Evolutionary conservation across 2,888 invertebrate species (phyloP).

Genomic region (Drosophila merina): DNA sequence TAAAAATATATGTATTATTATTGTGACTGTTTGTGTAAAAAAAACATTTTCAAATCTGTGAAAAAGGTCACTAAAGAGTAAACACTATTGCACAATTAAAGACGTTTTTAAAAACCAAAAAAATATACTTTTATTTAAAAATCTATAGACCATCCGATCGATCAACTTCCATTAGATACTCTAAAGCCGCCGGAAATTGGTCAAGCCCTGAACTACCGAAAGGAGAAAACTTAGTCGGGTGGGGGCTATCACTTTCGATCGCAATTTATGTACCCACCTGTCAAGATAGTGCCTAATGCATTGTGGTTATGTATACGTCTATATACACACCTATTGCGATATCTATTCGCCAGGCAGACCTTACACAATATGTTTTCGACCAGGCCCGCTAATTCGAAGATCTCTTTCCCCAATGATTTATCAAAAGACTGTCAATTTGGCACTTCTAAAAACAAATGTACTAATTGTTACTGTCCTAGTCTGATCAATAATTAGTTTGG

Average conservation of each 20-base stretch:
- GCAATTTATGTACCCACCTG: slow-evolving; percentile 28
- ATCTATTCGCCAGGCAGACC: slow-evolving; percentile 49
- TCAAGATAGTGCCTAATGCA: slow-evolving; percentile 29
- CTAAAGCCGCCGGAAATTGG: slow-evolving; percentile 50
- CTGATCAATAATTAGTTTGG: slow-evolving; percentile 52
- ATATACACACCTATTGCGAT: neutral
- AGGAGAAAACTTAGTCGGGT: slow-evolving; percentile 13
- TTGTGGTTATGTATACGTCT: neutral
- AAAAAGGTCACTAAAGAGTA: too few relatives aligned
- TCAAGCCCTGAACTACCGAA: slow-evolving; percentile 19
- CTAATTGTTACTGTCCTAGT: slow-evolving; percentile 50
- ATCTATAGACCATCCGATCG: slow-evolving; percentile 41
- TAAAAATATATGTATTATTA: too few relatives aligned
- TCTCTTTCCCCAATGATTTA: slow-evolving; percentile 17
- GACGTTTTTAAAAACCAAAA: neutral
- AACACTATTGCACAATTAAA: too few relatives aligned
- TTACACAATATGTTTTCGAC: slow-evolving; percentile 68
- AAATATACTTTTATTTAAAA: neutral
- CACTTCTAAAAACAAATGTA: too few relatives aligned
- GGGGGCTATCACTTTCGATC: slow-evolving; percentile 34
- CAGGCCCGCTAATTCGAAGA: slow-evolving; percentile 33
- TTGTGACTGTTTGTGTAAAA: too few relatives aligned
- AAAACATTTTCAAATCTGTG: too few relatives aligned
- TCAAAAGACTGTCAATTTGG: slow-evolving; percentile 68
- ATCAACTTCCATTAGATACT: slow-evolving; percentile 54